Percentiles rank a stretch among this genome's conserved stretches.
These are phyloP conservation scores for Sternarchorhynchus goeldii DNA, from an alignment of 2,797 vertebrate species.

Conservation along the genomic window DNA sequence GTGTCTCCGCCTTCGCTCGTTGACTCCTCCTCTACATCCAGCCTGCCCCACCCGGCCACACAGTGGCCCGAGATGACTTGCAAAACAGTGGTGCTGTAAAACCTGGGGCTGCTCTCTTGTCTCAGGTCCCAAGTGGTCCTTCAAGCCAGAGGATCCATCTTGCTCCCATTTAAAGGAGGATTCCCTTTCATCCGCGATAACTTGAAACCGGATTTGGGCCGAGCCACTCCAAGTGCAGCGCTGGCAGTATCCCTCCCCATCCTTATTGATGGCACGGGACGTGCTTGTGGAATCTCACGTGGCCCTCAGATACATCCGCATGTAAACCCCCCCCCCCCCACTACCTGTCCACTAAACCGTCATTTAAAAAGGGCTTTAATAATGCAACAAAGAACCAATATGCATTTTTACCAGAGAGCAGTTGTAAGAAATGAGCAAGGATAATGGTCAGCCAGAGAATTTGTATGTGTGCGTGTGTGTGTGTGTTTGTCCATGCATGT, in stretches of 20 bases:
- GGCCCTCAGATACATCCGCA: slow-evolving; percentile 49
- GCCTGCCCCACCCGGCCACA: not conserved
- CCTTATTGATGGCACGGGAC: slow-evolving; percentile 50
- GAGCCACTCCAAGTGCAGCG: slow-evolving; percentile 46
- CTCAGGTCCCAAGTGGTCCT: slow-evolving; percentile 54
- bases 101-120: slow-evolving; percentile 58
- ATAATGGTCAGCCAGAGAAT: slow-evolving; percentile 4
- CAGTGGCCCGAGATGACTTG: slow-evolving; percentile 55
- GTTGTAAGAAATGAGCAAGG: slow-evolving; percentile 23
- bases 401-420: slow-evolving; percentile 35
- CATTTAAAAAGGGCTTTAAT: slow-evolving; percentile 55
- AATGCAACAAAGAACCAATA: slow-evolving; percentile 51
- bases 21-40: slow-evolving; percentile 1
- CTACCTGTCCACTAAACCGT: slow-evolving; percentile 47
- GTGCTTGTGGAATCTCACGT: slow-evolving; percentile 45
- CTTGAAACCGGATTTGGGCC: slow-evolving; percentile 59
- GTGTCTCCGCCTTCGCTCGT: not conserved
- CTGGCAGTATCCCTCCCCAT: slow-evolving; percentile 50
- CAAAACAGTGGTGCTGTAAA: slow-evolving; percentile 50
- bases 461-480: slow-evolving; percentile 1
- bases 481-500: too few species aligned
- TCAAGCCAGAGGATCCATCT: slow-evolving; percentile 56
- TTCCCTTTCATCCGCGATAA: slow-evolving; percentile 60
- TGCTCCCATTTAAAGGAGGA: slow-evolving; percentile 56
- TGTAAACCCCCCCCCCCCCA: slow-evolving; percentile 40